These are phyloP conservation scores for Diploscapter pachys DNA, from an alignment of 1,140 invertebrate genomes.

Conservation along the genomic window DNA sequence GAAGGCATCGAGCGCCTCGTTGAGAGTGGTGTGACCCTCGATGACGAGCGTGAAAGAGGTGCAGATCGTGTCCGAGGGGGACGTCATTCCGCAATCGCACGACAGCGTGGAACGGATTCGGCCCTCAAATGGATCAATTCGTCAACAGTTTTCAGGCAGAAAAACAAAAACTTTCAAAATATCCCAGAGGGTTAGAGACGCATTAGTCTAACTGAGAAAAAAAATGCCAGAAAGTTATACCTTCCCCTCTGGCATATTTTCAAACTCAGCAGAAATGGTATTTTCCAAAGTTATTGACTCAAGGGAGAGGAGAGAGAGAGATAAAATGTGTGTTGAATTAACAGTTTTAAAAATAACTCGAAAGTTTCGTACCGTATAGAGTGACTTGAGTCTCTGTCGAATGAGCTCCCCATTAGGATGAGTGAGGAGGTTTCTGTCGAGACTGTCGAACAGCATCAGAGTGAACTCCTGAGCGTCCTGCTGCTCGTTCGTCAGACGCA, in stretches of 20 bases:
- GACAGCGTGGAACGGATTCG: constrained; percentile 27
- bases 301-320: too few relatives aligned
- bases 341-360: too few relatives aligned
- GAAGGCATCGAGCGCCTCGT: constrained; percentile 40
- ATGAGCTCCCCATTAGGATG: constrained; percentile 49
- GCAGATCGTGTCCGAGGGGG: constrained; percentile 18
- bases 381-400: constrained; percentile 10
- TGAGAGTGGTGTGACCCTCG: constrained; percentile 42
- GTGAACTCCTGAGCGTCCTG: constrained; percentile 58
- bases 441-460: constrained; percentile 47
- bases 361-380: constrained; percentile 1
- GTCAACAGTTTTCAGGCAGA: neutral
- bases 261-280: too few relatives aligned
- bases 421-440: constrained; percentile 42
- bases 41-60: constrained; percentile 45
- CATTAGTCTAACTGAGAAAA: too few relatives aligned
- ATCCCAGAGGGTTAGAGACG: neutral
- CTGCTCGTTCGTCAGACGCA: constrained; percentile 49
- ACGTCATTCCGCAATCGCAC: constrained; percentile 37
- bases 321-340: too few relatives aligned
- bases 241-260: too few relatives aligned
- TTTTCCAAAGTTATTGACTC: too few relatives aligned
- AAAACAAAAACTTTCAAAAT: constrained; percentile 1
- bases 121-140: constrained; percentile 23
- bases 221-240: too few relatives aligned